Evolutionary conservation across 2,113 vertebrate species (phyloP).

Genomic region (Brachypodius melanocephalos): DNA sequence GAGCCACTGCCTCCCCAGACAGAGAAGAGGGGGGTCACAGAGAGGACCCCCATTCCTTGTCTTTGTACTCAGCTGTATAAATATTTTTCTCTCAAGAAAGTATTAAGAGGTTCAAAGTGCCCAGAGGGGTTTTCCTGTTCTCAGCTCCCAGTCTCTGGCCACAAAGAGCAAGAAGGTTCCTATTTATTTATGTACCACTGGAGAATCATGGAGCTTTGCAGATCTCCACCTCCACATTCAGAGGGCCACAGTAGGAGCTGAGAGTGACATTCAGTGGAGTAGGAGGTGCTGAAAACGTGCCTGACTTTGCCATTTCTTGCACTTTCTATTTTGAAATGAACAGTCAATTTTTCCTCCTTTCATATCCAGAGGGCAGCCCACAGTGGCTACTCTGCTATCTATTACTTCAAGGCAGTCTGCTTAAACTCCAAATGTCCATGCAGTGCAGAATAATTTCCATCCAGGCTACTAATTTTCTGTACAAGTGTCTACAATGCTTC

Average conservation of each 20-base stretch:
- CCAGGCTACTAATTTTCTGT: neutral
- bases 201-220: neutral
- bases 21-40: neutral
- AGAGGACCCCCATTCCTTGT: neutral
- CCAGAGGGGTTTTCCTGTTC: neutral
- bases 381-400: neutral
- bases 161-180: neutral
- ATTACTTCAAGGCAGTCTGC: neutral
- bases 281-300: neutral
- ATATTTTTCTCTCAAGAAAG: neutral
- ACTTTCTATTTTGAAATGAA: slow-evolving; percentile 10
- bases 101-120: neutral
- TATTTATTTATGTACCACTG: neutral
- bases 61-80: neutral
- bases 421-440: neutral
- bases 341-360: neutral
- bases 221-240: slow-evolving; percentile 2
- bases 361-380: neutral
- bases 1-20: neutral
- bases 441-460: neutral
- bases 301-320: neutral
- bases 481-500: neutral
- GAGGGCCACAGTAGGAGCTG: neutral
- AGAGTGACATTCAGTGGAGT: neutral
- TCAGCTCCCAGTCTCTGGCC: neutral